Base-by-base conservation (phyloP, 2,888 invertebrate genomes). In the Pachycephus smyrnensis region DNA sequence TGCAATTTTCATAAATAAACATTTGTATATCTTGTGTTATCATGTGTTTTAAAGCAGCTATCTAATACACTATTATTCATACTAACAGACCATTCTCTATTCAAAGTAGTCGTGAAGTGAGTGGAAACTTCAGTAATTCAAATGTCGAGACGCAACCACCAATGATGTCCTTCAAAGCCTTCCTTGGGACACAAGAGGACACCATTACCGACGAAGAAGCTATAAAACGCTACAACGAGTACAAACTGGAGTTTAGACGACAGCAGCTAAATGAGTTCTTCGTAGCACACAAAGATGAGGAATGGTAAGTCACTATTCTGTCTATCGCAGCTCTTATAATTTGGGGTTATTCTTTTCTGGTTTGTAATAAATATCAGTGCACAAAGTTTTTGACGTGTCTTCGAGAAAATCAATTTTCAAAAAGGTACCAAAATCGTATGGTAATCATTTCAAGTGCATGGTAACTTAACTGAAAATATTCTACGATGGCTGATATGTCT, bases 201-300 rank as follows among this genome's bases (percentile, higher is more conserved):
- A 96, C 97, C 82, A 99, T 99, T 86, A 98, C 98, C 68, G 99
- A 99, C 86, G 98, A 98, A 84, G 99, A 99, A 90, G 98, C 98
- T 3, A 95, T 99, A 83, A 95, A 96, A 89, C 98, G 98, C 91
- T 99, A 99, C 93, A 98, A 98, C 92, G 99, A 99, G 90, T 99
- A 99, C 93, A 99, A 99, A 92, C 93, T 97, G 88, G 99, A 99
- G 89, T 99, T 99, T 92, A 96, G 97, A 88, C 94, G 98, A 77
- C 98, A 98, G 91, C 99, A 99, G 92, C 94, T 99, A 78, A 98
- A 98, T 92, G 98, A 99, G 92, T 99, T 99, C 93, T 99, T 99
- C 93, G 96, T 99, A 87, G 96, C 97, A 73, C 99, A 99, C 93
- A 99, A 99, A 93, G 99, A 99, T 89, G 99, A 99, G 92, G 99